These are phyloP conservation scores for Mustelus asterias DNA, from an alignment of 2,113 vertebrate species.

Conservation along the genomic window DNA sequence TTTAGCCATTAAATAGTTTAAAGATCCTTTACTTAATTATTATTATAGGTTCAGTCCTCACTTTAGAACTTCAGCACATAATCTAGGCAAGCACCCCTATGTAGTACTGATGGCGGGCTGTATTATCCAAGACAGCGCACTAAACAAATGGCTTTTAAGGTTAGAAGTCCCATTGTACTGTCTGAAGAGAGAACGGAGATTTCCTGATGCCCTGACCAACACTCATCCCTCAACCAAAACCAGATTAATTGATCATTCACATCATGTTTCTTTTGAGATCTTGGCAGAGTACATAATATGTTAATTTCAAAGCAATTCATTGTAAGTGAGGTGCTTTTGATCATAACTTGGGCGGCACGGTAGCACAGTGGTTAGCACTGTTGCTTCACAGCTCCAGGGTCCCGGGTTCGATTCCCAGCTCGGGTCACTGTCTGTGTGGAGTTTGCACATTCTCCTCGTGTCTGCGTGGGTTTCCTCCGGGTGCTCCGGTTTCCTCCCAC, in stretches of 20 bases:
- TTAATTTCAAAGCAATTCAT: slow-evolving; percentile 4
- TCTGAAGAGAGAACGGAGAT: not conserved
- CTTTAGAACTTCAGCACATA: not conserved
- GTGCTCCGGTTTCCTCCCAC: no score
- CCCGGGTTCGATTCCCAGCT: no score
- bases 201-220: not conserved
- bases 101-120: not conserved
- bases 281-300: not conserved
- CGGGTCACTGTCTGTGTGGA: no score
- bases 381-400: no score
- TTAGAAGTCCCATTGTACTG: not conserved
- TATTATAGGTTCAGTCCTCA: not conserved
- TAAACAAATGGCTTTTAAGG: not conserved
- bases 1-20: not conserved
- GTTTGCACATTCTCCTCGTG: no score
- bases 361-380: no score
- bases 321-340: not conserved
- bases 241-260: not conserved
- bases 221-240: not conserved
- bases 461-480: no score
- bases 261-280: not conserved
- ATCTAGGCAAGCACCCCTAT: not conserved
- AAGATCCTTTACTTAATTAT: not conserved
- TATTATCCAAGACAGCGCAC: not conserved
- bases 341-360: no score